Base-by-base conservation (phyloP, 2,797 vertebrate genomes). In the Platyrinchus mystaceus region DNA sequence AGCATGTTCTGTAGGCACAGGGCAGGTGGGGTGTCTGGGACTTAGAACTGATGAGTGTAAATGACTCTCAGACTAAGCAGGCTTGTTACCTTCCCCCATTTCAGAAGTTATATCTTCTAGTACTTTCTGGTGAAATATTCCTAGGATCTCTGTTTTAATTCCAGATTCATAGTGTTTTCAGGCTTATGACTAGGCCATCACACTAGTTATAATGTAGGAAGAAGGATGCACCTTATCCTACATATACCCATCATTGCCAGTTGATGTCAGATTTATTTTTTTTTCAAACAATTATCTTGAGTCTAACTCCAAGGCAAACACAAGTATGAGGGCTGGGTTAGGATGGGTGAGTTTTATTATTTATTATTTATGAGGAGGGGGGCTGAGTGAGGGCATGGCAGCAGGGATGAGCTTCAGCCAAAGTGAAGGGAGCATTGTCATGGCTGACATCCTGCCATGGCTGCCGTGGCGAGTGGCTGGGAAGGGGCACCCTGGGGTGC, bases 331-430 rank as follows among this genome's bases (percentile, higher is more conserved):
- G 41, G 41, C 62, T 52, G 50, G 64, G 30, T 66, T 58, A 50
- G 81, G 24, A n/a, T 4, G 17, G 9, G 17, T 34, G 43, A 63
- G 27, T 58, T 94, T 59, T n/a, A n/a, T n/a, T n/a, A n/a, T n/a
- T n/a, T n/a, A n/a, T n/a, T n/a, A n/a, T n/a, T n/a, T n/a, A n/a
- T n/a, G n/a, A n/a, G 62, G 84, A 71, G 10, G 1, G 24, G 24
- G 30, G 19, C 80, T 49, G 36, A 70, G 41, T 3, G 6, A 74
- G 22, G 3, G 8, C 0, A 0, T 59, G 69, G 49, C 69, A 81
- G 47, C 47, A 56, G 68, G 56, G 52, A 39, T 0, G 3, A 56
- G n/a, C 74, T 78, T 60, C 0, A 0, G 14, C 19, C 14, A 32
- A 19, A 20, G 41, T 3, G 3, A 60, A 47, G 26, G n/a, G 10